Conservation (phyloP, 2,888 invertebrate species). For the Frankliniella fusca region DNA sequence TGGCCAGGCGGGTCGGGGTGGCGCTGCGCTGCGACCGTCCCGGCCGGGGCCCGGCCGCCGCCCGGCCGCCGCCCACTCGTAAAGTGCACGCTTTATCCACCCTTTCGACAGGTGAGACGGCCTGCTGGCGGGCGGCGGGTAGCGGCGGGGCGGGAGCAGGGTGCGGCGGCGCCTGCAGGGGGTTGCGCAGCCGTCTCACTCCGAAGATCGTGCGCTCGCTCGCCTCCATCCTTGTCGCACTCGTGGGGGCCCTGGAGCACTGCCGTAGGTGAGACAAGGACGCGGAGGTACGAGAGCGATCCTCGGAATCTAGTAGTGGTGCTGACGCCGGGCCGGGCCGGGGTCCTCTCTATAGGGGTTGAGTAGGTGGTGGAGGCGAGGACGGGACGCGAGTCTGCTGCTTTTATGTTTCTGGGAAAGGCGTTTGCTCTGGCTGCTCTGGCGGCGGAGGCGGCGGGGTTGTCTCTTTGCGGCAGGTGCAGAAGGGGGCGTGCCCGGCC, state of each 20-base stretch:
- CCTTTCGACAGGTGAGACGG: constrained; percentile 25
- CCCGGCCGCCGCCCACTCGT: constrained; percentile 2
- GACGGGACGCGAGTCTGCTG: neutral
- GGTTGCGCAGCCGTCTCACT: too few relatives aligned
- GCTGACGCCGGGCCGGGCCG: neutral
- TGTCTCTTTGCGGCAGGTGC: too few relatives aligned
- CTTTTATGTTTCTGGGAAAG: neutral
- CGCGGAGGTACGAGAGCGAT: too few relatives aligned
- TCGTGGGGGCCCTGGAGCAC: too few relatives aligned
- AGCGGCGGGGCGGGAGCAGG: neutral
- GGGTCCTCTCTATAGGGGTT: neutral
- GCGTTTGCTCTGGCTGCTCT: neutral
- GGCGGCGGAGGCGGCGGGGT: too few relatives aligned
- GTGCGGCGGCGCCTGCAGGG: neutral
- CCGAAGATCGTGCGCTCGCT: too few relatives aligned
- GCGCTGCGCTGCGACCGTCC: neutral
- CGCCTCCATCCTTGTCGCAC: too few relatives aligned
- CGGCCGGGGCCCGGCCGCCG: neutral
- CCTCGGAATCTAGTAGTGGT: too few relatives aligned
- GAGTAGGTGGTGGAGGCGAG: too few relatives aligned
- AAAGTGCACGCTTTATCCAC: constrained; percentile 1
- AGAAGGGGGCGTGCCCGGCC: too few relatives aligned
- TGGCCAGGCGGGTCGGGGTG: too few relatives aligned
- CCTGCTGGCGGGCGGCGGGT: neutral
- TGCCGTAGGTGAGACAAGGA: too few relatives aligned